Percentiles rank a stretch among this genome's conserved stretches.
Conservation (phyloP, 2,797 vertebrate species). For the Myotis myotis region DNA sequence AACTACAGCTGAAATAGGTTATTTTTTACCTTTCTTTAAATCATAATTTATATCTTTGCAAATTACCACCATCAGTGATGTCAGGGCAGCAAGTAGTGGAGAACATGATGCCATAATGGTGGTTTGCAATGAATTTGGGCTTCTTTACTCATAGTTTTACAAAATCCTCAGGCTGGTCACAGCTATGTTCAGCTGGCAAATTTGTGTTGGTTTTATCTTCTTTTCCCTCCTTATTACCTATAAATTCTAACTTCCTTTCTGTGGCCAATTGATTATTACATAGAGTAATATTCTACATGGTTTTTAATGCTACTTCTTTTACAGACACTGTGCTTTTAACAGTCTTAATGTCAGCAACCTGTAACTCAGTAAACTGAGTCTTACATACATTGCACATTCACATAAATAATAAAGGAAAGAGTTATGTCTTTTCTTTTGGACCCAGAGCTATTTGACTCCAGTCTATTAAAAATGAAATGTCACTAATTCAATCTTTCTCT, state of each 20-base stretch:
- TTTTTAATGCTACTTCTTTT: not conserved
- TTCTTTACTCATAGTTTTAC: not conserved
- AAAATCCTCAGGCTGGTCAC: not conserved
- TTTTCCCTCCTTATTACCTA: not conserved
- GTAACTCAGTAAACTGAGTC: not conserved
- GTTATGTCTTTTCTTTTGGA: not conserved
- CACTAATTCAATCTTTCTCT: slow-evolving; percentile 21
- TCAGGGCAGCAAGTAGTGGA: not conserved
- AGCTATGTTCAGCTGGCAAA: not conserved
- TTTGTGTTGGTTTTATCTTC: not conserved
- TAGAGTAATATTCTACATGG: not conserved
- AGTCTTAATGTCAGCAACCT: not conserved
- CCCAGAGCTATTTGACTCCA: not conserved
- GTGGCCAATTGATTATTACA: not conserved
- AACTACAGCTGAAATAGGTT: slow-evolving; percentile 70
- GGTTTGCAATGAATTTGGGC: not conserved
- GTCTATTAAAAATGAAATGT: not conserved
- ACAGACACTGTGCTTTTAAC: not conserved
- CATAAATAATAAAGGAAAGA: not conserved
- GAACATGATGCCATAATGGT: not conserved
- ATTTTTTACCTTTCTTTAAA: slow-evolving; percentile 78
- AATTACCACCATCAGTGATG: slow-evolving; percentile 61
- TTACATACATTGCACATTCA: not conserved
- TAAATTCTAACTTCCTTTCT: not conserved
- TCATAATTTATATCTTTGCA: slow-evolving; percentile 74